These are phyloP conservation scores for Ovis canadensis DNA, from an alignment of 2,113 vertebrate species.

Conservation along the genomic window DNA sequence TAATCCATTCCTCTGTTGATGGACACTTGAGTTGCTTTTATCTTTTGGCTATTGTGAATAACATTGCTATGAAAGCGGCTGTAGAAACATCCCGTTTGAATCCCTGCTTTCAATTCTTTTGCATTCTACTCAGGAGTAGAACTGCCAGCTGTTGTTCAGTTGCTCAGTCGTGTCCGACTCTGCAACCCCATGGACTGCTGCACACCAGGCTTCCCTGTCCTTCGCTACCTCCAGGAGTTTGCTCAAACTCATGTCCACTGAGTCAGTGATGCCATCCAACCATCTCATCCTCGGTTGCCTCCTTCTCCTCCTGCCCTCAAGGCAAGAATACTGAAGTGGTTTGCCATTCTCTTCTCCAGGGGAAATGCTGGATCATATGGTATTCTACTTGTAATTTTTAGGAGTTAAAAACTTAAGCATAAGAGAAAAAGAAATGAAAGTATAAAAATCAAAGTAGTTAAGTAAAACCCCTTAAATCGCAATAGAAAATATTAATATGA, in stretches of 20 bases:
- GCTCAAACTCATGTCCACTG: neutral
- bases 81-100: neutral
- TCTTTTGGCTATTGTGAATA: neutral
- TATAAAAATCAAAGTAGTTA: neutral
- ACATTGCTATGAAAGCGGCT: neutral
- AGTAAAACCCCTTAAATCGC: neutral
- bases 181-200: neutral
- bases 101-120: neutral
- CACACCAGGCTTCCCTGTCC: neutral
- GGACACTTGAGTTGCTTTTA: neutral
- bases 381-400: neutral
- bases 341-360: neutral
- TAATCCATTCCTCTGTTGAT: neutral
- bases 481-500: neutral
- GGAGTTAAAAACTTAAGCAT: neutral
- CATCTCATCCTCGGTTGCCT: neutral
- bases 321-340: neutral
- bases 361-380: neutral
- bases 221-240: neutral
- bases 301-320: neutral
- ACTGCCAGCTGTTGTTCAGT: neutral
- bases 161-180: neutral
- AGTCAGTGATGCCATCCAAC: neutral
- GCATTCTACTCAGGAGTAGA: neutral
- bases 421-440: neutral